phyloP scores from a whole-genome alignment of 2,113 vertebrate species.

The Dromiciops gliroides region DNA sequence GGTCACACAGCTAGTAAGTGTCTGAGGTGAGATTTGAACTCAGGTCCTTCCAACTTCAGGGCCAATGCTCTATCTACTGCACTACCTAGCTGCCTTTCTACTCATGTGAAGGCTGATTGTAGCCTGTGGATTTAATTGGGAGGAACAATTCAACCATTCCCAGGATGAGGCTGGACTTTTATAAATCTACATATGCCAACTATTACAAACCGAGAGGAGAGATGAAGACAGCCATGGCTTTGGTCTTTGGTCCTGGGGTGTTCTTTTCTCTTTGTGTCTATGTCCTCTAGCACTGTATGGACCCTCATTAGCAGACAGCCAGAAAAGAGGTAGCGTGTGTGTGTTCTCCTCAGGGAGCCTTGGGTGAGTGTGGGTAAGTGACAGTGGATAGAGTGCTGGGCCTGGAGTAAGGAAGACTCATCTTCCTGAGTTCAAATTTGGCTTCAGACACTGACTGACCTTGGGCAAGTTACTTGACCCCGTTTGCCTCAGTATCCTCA shows the following conservation, averaged over 20 bases:
- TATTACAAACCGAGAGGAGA: neutral
- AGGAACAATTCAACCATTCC: neutral
- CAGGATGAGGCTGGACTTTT: neutral
- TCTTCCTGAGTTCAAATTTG: neutral
- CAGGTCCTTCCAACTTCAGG: too few species aligned
- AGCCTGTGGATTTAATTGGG: neutral
- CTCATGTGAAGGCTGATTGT: neutral
- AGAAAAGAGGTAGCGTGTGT: neutral
- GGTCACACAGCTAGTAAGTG: too few species aligned
- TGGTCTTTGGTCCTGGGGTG: neutral
- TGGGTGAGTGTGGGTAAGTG: neutral
- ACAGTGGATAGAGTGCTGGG: neutral
- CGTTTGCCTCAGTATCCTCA: neutral
- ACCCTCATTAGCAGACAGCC: neutral
- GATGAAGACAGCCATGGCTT: neutral
- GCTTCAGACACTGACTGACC: neutral
- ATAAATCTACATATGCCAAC: neutral
- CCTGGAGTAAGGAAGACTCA: neutral
- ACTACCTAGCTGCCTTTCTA: too few species aligned
- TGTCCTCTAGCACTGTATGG: neutral
- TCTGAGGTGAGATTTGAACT: too few species aligned
- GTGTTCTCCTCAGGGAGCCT: neutral
- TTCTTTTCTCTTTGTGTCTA: neutral
- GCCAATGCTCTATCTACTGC: too few species aligned
- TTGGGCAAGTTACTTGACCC: neutral